phyloP scores from a whole-genome alignment of 2,888 invertebrate species.

The Aphidoletes aphidimyza region DNA sequence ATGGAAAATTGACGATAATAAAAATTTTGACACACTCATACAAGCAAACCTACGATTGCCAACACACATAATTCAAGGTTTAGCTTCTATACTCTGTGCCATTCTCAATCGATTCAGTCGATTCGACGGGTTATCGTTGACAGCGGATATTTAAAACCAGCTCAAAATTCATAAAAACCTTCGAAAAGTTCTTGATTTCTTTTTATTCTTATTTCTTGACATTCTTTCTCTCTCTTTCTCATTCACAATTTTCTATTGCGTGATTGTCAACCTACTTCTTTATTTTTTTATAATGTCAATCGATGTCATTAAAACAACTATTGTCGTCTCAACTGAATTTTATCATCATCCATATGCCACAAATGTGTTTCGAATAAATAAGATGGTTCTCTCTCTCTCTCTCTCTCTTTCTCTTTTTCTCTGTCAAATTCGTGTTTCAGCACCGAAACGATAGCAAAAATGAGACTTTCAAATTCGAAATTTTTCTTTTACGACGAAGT shows the following conservation, averaged over 20 bases:
- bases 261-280: too few relatives aligned
- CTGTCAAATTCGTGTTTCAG: too few relatives aligned
- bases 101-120: neutral
- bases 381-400: neutral
- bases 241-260: too few relatives aligned
- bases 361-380: constrained; percentile 21
- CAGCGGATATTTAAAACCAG: neutral
- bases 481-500: too few relatives aligned
- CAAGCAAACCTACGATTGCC: too few relatives aligned
- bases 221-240: too few relatives aligned
- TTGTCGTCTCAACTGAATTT: neutral
- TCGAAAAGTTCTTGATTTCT: constrained; percentile 2
- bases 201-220: neutral
- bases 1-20: constrained; percentile 1
- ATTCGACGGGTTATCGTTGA: neutral
- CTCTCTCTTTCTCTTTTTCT: too few relatives aligned
- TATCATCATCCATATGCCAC: neutral
- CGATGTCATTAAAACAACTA: neutral
- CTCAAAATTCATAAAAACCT: neutral
- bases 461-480: too few relatives aligned
- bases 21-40: constrained; percentile 1
- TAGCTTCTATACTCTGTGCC: neutral
- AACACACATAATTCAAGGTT: constrained; percentile 9
- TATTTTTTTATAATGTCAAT: too few relatives aligned
- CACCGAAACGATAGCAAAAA: too few relatives aligned